phyloP scores from a whole-genome alignment of 2,113 vertebrate species.

The mouse (Mus musculus) region DNA sequence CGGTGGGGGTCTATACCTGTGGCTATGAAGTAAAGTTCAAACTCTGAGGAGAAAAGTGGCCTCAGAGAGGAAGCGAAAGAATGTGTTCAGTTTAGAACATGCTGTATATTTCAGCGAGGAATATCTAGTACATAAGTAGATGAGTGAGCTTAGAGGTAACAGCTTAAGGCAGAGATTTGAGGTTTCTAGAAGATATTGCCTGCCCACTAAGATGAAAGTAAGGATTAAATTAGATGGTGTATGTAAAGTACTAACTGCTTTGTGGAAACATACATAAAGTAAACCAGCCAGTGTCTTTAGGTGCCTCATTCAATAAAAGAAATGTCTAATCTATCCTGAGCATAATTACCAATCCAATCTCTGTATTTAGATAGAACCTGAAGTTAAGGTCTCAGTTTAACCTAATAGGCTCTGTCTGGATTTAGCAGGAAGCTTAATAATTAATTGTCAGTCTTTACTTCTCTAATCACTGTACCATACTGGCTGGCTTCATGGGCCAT shows the following conservation, averaged over 20 bases:
- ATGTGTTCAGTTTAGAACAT: conserved; percentile 2
- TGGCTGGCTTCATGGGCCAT: not conserved
- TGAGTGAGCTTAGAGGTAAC: conserved; percentile 21
- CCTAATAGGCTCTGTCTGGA: not conserved
- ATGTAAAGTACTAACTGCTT: not conserved
- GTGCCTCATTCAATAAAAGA: not conserved
- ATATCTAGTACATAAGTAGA: not conserved
- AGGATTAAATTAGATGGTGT: conserved; percentile 21
- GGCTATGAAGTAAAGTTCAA: not conserved
- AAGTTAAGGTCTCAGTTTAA: conserved; percentile 47
- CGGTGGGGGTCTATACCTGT: not conserved
- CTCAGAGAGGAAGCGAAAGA: not conserved
- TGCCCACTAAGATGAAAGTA: conserved; percentile 39
- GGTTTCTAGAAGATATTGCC: not conserved
- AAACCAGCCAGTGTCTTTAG: not conserved
- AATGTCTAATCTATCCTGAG: conserved; percentile 15
- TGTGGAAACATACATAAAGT: conserved; percentile 1
- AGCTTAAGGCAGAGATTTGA: not conserved
- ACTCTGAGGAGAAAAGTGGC: not conserved
- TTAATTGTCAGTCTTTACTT: conserved; percentile 25
- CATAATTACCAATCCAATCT: conserved; percentile 31
- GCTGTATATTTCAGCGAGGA: not conserved
- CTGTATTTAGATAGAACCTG: conserved; percentile 25
- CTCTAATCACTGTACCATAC: conserved; percentile 42
- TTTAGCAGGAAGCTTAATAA: conserved; percentile 40